phyloP scores from a whole-genome alignment of 2,888 invertebrate species.

The Beris morrisii region DNA sequence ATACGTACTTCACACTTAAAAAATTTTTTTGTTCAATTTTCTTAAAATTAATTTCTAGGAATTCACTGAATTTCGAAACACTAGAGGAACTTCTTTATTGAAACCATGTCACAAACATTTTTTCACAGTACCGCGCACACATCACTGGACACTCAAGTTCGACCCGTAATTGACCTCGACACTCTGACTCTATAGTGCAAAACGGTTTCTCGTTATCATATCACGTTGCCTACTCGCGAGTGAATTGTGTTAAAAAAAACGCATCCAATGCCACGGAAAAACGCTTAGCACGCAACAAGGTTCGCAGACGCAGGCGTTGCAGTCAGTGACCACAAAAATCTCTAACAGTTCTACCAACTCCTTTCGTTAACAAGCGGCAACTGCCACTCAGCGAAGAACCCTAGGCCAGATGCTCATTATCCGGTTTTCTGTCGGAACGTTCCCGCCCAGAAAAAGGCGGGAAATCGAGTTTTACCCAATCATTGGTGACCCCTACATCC shows the following conservation, averaged over 20 bases:
- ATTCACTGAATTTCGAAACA: too few relatives aligned
- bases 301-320: constrained; percentile 28
- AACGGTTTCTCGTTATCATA: constrained; percentile 31
- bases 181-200: constrained; percentile 20
- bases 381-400: constrained; percentile 35
- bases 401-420: constrained; percentile 32
- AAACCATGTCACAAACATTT: too few relatives aligned
- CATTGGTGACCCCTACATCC: background rate
- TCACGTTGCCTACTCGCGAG: constrained; percentile 29
- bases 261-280: constrained; percentile 18
- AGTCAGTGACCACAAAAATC: constrained; percentile 25
- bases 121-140: too few relatives aligned
- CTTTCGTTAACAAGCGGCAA: constrained; percentile 41
- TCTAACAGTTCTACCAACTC: constrained; percentile 34
- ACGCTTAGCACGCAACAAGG: constrained; percentile 6
- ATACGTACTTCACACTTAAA: too few relatives aligned
- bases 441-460: constrained; percentile 17
- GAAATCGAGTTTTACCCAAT: constrained; percentile 19
- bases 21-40: too few relatives aligned
- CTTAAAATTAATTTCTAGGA: too few relatives aligned
- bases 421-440: constrained; percentile 29
- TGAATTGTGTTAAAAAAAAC: constrained; percentile 11
- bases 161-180: constrained; percentile 19
- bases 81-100: too few relatives aligned
- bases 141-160: constrained; percentile 19